Percentiles rank a stretch among this genome's conserved stretches.
Conservation (phyloP, 2,113 vertebrate genomes). For the Gavia stellata region DNA sequence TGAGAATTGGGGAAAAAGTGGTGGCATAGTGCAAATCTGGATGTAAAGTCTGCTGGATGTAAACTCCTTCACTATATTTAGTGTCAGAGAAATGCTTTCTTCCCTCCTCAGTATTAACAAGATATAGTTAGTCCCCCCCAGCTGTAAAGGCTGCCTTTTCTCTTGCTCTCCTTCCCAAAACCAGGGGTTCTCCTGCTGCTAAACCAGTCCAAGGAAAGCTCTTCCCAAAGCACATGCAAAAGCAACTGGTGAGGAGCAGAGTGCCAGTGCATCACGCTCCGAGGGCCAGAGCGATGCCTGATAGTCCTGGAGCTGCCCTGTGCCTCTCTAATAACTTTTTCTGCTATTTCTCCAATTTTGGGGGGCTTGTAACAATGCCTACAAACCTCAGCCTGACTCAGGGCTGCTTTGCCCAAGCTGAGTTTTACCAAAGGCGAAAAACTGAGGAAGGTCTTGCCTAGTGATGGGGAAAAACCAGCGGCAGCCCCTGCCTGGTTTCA, state of each 20-base stretch:
- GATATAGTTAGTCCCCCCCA: too few species aligned
- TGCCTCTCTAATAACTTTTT: background rate
- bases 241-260: background rate
- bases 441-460: background rate
- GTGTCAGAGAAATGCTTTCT: background rate
- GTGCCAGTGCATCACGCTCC: background rate
- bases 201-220: background rate
- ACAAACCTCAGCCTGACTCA: background rate
- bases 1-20: background rate
- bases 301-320: background rate
- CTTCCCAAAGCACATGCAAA: background rate
- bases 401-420: background rate
- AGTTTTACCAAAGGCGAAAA: background rate
- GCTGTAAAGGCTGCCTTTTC: background rate
- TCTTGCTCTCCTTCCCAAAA: background rate
- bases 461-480: background rate
- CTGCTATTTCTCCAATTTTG: background rate
- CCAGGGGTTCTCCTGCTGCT: background rate
- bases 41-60: background rate
- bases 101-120: background rate
- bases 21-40: accelerated
- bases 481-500: background rate
- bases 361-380: background rate
- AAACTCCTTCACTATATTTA: background rate
- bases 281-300: background rate